Conservation (phyloP, 2,888 invertebrate genomes). For the Ichneumon xanthorius region DNA sequence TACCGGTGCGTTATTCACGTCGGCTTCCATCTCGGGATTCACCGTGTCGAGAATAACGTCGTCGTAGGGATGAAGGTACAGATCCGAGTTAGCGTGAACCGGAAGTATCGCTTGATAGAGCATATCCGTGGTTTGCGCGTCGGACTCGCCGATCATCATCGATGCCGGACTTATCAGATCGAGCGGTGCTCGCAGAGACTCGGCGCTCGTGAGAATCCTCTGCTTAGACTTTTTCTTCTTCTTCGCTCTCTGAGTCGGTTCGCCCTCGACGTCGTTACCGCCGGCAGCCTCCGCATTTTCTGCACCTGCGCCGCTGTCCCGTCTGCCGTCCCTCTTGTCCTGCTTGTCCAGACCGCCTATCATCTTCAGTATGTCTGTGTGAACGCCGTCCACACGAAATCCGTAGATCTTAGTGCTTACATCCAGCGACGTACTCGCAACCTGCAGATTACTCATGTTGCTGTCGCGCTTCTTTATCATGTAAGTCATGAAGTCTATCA, state of each 20-base stretch:
- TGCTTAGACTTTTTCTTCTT: slow-evolving; percentile 71
- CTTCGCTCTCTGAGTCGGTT: slow-evolving; percentile 34
- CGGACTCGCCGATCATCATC: slow-evolving; percentile 72
- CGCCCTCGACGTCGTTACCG: not conserved
- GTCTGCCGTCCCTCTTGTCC: slow-evolving; percentile 74
- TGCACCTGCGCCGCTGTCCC: slow-evolving; percentile 8
- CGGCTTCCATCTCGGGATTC: not conserved
- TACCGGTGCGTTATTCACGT: not conserved
- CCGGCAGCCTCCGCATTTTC: not conserved
- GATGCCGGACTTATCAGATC: slow-evolving; percentile 70
- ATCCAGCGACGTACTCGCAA: slow-evolving; percentile 94
- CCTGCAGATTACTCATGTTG: slow-evolving; percentile 89
- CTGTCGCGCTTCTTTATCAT: slow-evolving; percentile 90
- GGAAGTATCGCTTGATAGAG: slow-evolving; percentile 76
- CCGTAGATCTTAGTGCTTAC: slow-evolving; percentile 96
- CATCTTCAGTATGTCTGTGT: slow-evolving; percentile 92
- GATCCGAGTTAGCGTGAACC: slow-evolving; percentile 70
- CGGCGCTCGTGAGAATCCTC: slow-evolving; percentile 70
- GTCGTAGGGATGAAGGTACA: slow-evolving; percentile 72
- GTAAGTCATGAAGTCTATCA: slow-evolving; percentile 94
- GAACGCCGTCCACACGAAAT: slow-evolving; percentile 93
- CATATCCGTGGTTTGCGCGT: slow-evolving; percentile 78
- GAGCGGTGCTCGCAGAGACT: slow-evolving; percentile 68
- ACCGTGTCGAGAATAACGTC: slow-evolving; percentile 75
- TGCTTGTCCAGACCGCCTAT: slow-evolving; percentile 88